phyloP scores from a whole-genome alignment of 2,113 vertebrate species.

The Saimiri boliviensis region DNA sequence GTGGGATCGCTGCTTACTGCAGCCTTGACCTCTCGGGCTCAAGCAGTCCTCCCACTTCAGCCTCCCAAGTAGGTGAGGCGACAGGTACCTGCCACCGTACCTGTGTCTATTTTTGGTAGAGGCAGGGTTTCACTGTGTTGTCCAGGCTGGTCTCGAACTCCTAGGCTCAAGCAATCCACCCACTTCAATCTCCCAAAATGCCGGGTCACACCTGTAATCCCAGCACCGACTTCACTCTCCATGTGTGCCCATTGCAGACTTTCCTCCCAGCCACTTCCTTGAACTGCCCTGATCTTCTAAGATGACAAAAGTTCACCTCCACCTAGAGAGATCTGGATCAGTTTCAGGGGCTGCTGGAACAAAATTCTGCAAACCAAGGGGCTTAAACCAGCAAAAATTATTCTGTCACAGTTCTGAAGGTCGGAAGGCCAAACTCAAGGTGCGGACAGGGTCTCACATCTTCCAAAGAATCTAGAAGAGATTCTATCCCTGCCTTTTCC shows the following conservation, averaged over 20 bases:
- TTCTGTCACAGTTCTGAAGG: neutral
- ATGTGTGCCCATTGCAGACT: neutral
- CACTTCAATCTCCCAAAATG: too few species aligned
- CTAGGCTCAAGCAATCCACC: too few species aligned
- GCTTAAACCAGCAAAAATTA: neutral
- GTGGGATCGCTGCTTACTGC: too few species aligned
- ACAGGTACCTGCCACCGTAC: too few species aligned
- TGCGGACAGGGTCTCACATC: too few species aligned
- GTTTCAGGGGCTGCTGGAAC: neutral
- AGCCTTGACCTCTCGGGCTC: too few species aligned
- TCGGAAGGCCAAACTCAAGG: neutral
- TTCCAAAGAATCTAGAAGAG: neutral
- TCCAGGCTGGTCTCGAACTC: too few species aligned
- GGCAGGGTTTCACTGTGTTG: too few species aligned
- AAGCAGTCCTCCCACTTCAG: too few species aligned
- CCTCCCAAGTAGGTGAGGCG: too few species aligned
- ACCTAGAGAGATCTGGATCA: neutral
- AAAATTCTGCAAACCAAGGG: rapidly evolving
- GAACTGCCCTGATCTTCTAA: neutral
- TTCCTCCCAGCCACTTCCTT: neutral
- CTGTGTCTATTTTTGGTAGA: too few species aligned
- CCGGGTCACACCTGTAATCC: too few species aligned
- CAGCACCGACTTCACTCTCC: rapidly evolving
- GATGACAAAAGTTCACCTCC: neutral
- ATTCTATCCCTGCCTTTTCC: rapidly evolving